Percentiles rank a stretch among this genome's conserved stretches.
phyloP scores from a whole-genome alignment of 2,888 invertebrate genomes.

The Dascillus cervinus region DNA sequence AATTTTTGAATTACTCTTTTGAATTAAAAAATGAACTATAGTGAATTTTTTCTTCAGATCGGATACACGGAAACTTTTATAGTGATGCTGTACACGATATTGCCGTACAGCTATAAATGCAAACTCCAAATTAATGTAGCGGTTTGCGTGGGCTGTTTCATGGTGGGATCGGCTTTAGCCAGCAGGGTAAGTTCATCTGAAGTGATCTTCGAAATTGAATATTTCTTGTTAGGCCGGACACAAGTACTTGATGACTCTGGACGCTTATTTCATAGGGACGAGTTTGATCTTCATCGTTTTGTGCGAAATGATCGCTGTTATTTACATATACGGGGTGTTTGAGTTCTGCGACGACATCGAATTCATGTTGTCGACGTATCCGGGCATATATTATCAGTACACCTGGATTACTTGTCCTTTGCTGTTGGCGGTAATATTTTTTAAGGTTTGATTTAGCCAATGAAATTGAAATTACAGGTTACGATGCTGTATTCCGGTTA shows the following conservation, averaged over 20 bases:
- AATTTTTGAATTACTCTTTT: too few relatives aligned
- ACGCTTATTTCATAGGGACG: constrained; percentile 9
- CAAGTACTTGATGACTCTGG: constrained; percentile 7
- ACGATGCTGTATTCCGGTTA: too few relatives aligned
- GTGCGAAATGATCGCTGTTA: constrained; percentile 16
- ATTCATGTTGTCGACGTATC: constrained; percentile 18
- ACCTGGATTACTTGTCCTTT: constrained; percentile 17
- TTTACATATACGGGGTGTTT: constrained; percentile 17
- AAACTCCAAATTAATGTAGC: constrained; percentile 7
- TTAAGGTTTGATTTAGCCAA: too few relatives aligned
- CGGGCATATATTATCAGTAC: constrained; percentile 14
- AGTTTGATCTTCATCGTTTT: constrained; percentile 8
- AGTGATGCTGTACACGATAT: constrained; percentile 6
- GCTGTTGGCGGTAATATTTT: too few relatives aligned
- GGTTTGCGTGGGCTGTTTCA: constrained; percentile 6
- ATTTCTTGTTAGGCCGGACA: constrained; percentile 10
- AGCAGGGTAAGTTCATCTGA: constrained; percentile 5
- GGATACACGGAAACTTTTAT: constrained; percentile 9
- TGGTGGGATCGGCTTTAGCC: constrained; percentile 6
- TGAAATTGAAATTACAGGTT: too few relatives aligned
- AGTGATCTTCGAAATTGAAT: too few relatives aligned
- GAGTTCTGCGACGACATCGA: constrained; percentile 22
- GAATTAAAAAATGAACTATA: too few relatives aligned
- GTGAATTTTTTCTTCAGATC: constrained; percentile 7
- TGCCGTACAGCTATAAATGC: constrained; percentile 2